A percentile compares a stretch with the other conserved stretches of the same genome.
Evolutionary conservation across 2,797 vertebrate genomes (phyloP).

Genomic region (Lacerta agilis): DNA sequence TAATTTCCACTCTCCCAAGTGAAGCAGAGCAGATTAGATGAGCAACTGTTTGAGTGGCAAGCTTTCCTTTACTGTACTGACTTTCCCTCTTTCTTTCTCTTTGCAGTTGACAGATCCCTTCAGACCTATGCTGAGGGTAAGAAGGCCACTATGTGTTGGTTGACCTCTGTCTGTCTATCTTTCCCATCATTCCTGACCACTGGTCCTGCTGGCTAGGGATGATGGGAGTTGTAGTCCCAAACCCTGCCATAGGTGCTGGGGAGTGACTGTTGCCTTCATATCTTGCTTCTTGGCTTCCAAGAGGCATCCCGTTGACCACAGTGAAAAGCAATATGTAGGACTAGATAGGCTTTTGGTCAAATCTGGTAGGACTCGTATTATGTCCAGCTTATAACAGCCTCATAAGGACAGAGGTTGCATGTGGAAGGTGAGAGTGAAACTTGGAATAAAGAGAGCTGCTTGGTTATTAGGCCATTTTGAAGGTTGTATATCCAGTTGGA

Average conservation of each 20-base stretch:
- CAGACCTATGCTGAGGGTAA: conserved; percentile 97
- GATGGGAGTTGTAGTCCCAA: too few relatives aligned
- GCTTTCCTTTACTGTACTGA: conserved; percentile 81
- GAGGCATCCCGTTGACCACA: too few relatives aligned
- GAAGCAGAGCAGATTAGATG: conserved; percentile 82
- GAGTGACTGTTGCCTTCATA: too few relatives aligned
- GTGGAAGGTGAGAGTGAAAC: not conserved
- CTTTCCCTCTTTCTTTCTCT: conserved; percentile 75
- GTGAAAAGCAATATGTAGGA: too few relatives aligned
- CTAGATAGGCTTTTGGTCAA: not conserved
- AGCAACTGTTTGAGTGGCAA: conserved; percentile 86
- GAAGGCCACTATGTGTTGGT: conserved; percentile 72
- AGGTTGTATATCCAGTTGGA: not conserved
- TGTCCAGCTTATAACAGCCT: not conserved
- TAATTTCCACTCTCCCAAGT: conserved; percentile 82
- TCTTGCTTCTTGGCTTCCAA: too few relatives aligned
- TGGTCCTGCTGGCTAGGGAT: too few relatives aligned
- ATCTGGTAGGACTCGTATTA: not conserved
- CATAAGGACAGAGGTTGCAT: not conserved
- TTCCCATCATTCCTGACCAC: too few relatives aligned
- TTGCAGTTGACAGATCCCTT: conserved; percentile 96
- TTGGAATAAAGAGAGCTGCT: not conserved
- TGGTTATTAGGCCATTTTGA: not conserved
- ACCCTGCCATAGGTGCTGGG: too few relatives aligned
- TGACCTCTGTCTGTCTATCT: conserved; percentile 53